Conservation (phyloP, 2,113 vertebrate species). For the Triplophysa siluroides region DNA sequence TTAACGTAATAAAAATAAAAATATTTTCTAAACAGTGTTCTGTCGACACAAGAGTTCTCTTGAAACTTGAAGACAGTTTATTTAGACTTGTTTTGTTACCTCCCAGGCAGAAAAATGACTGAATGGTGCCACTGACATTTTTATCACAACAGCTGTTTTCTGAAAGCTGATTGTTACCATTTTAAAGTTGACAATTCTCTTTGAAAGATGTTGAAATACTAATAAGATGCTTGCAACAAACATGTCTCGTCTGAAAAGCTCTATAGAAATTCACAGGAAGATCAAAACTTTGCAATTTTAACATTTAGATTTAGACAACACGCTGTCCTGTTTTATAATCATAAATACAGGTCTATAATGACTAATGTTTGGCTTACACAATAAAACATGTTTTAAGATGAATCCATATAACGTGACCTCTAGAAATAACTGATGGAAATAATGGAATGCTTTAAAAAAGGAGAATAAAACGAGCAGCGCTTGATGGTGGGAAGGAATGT, state of each 20-base stretch:
- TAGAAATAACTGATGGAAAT: constrained; percentile 43
- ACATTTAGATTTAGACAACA: background rate
- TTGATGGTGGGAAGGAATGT: constrained; percentile 22
- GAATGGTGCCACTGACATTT: background rate
- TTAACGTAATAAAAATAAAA: background rate
- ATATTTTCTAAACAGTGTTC: background rate
- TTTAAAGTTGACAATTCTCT: constrained; percentile 7
- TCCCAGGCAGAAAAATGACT: background rate
- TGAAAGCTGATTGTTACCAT: background rate
- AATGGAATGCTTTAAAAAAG: constrained; percentile 54
- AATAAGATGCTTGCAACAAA: constrained; percentile 10
- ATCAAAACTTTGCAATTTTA: background rate
- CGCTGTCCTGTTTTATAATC: background rate
- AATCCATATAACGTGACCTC: constrained; percentile 16
- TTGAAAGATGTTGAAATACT: constrained; percentile 17
- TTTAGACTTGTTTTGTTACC: background rate
- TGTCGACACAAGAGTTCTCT: background rate
- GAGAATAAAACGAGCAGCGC: constrained; percentile 17
- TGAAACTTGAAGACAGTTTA: background rate
- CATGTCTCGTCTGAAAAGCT: background rate
- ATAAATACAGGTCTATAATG: background rate
- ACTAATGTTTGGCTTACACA: background rate
- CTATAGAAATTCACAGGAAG: background rate
- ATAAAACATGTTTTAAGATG: no score
- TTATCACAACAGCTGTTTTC: constrained; percentile 16